phyloP scores from a whole-genome alignment of 2,797 vertebrate genomes.

The Serranus cabrilla region DNA sequence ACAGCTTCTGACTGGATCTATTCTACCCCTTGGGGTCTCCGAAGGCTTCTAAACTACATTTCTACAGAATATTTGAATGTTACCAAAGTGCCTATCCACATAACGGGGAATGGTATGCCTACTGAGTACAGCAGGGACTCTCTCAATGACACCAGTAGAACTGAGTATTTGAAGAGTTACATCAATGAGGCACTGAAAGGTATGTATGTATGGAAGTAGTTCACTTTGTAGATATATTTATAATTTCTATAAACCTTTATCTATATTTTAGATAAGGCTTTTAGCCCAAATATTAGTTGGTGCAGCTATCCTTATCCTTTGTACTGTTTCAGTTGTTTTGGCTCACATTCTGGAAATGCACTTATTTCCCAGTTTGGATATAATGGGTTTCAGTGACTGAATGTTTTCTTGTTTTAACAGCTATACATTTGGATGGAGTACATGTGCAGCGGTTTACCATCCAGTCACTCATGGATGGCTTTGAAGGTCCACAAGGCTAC shows the following conservation, averaged over 20 bases:
- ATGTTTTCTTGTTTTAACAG: neutral
- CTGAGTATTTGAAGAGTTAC: constrained; percentile 87
- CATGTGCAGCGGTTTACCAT: constrained; percentile 78
- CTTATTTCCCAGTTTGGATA: neutral
- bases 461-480: constrained; percentile 90
- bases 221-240: neutral
- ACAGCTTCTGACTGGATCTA: constrained; percentile 90
- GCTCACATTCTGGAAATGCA: neutral
- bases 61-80: constrained; percentile 85
- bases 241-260: neutral
- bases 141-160: constrained; percentile 85
- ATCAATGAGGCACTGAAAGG: constrained; percentile 95
- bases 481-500: constrained; percentile 90
- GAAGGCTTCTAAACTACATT: constrained; percentile 91
- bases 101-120: constrained; percentile 91
- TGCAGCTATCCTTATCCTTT: neutral
- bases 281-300: neutral
- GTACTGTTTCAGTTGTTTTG: neutral
- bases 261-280: too few relatives aligned
- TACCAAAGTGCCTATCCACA: constrained; percentile 88
- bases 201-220: constrained; percentile 62
- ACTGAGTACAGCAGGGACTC: constrained; percentile 70
- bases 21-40: constrained; percentile 91
- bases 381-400: neutral
- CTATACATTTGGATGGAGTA: constrained; percentile 17